These are phyloP conservation scores for Bathynomus jamesi DNA, from an alignment of 1,140 invertebrate genomes.

Conservation along the genomic window DNA sequence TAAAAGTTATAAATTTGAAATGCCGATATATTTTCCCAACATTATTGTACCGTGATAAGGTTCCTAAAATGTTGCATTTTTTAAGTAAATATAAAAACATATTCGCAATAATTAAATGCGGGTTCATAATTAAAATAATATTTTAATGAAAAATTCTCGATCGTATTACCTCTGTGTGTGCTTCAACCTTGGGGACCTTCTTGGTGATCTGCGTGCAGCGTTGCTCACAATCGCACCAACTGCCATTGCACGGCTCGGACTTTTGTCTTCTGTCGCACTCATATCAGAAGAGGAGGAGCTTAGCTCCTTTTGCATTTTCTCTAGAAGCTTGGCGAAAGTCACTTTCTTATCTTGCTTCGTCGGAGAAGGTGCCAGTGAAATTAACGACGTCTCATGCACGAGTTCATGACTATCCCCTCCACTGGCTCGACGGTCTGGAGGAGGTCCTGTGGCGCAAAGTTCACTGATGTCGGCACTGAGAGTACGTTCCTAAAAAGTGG, in stretches of 20 bases:
- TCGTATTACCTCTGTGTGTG: conserved; percentile 25
- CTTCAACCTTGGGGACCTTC: conserved; percentile 19
- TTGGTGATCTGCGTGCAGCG: conserved; percentile 14
- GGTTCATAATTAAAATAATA: too few relatives aligned
- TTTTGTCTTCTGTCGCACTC: conserved; percentile 19
- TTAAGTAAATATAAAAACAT: too few relatives aligned
- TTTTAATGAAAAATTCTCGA: too few relatives aligned
- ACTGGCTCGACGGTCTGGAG: not conserved
- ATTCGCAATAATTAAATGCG: too few relatives aligned
- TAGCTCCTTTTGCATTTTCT: conserved; percentile 53
- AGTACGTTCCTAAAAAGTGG: conserved; percentile 20
- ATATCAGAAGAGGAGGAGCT: conserved; percentile 33
- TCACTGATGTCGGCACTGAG: conserved; percentile 35
- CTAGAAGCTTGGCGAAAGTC: conserved; percentile 61
- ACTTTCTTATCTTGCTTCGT: conserved; percentile 53
- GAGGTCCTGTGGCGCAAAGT: conserved; percentile 9
- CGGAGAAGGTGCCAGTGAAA: conserved; percentile 25
- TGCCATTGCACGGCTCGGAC: conserved; percentile 5
- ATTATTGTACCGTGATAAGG: too few relatives aligned
- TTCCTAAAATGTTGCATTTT: too few relatives aligned
- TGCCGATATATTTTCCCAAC: too few relatives aligned
- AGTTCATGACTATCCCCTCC: conserved; percentile 3
- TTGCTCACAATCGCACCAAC: not conserved
- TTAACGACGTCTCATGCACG: conserved; percentile 25
- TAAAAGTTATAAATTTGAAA: too few relatives aligned